Evolutionary conservation across 2,797 vertebrate species (phyloP).

Genomic region (Paramormyrops hopkinsi): DNA sequence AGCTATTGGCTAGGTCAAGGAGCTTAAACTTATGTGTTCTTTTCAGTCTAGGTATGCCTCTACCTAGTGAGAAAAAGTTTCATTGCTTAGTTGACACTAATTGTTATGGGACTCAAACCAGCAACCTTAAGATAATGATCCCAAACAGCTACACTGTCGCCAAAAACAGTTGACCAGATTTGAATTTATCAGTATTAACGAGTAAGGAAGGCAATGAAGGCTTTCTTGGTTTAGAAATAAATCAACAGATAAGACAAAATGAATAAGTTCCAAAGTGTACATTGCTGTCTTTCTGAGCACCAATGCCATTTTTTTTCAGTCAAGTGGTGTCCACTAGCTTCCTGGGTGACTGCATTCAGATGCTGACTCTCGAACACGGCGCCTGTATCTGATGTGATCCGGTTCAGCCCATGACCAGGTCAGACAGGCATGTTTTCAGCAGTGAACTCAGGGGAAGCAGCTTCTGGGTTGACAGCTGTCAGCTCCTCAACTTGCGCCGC

Average conservation of each 20-base stretch:
- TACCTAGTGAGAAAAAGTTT: not conserved
- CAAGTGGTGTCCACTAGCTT: not conserved
- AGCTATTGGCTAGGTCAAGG: not conserved
- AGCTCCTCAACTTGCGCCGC: not conserved
- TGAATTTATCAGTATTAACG: not conserved
- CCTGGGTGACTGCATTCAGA: not conserved
- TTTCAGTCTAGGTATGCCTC: not conserved
- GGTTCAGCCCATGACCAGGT: not conserved
- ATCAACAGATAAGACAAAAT: not conserved
- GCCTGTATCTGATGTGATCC: not conserved
- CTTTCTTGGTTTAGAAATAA: not conserved
- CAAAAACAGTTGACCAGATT: not conserved
- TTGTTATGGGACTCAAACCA: not conserved
- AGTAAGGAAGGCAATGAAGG: not conserved
- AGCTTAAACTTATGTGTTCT: not conserved
- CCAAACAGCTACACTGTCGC: not conserved
- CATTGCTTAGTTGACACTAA: not conserved
- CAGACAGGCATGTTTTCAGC: not conserved
- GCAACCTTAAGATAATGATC: not conserved
- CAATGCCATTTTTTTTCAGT: not conserved
- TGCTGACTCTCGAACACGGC: not conserved
- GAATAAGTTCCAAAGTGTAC: not conserved
- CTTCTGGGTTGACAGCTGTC: not conserved
- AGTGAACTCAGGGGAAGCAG: not conserved
- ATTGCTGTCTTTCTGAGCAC: not conserved